A percentile compares a stretch with the other conserved stretches of the same genome.
Conservation (phyloP, 1,140 invertebrate genomes). For the Heliconius nattereri region DNA sequence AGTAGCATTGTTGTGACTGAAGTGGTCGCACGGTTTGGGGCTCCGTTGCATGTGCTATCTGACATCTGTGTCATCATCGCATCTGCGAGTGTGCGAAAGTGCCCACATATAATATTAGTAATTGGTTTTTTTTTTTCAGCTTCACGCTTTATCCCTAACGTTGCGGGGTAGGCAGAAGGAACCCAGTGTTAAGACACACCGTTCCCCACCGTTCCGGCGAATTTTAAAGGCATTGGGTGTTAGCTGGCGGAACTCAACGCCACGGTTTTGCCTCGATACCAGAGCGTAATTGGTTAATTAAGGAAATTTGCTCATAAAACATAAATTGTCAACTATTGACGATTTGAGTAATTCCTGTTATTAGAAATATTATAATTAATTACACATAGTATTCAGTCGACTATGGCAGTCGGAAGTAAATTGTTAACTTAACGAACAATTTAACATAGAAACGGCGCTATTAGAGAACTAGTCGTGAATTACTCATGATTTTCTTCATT, state of each 20-base stretch:
- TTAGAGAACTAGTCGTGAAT: conserved; percentile 29
- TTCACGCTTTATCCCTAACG: too few species aligned
- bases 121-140: too few species aligned
- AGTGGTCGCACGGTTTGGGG: conserved; percentile 59
- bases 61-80: conserved; percentile 47
- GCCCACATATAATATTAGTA: conserved; percentile 41
- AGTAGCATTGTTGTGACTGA: conserved; percentile 75
- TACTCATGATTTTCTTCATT: conserved; percentile 23
- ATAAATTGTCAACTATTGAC: background rate
- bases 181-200: too few species aligned
- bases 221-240: too few species aligned
- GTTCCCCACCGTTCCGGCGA: too few species aligned
- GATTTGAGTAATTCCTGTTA: background rate
- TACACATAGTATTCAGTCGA: background rate
- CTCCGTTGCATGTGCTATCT: conserved; percentile 61
- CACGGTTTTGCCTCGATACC: too few species aligned
- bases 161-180: too few species aligned
- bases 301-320: background rate
- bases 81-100: conserved; percentile 48
- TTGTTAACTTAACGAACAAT: conserved; percentile 11
- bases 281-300: conserved; percentile 34
- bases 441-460: conserved; percentile 8
- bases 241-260: too few species aligned
- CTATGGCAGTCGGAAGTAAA: background rate
- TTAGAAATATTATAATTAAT: background rate